Evolutionary conservation across 2,888 invertebrate species (phyloP), one percentile per base, ranked within the genome.

Genomic region (Helleia helle): DNA sequence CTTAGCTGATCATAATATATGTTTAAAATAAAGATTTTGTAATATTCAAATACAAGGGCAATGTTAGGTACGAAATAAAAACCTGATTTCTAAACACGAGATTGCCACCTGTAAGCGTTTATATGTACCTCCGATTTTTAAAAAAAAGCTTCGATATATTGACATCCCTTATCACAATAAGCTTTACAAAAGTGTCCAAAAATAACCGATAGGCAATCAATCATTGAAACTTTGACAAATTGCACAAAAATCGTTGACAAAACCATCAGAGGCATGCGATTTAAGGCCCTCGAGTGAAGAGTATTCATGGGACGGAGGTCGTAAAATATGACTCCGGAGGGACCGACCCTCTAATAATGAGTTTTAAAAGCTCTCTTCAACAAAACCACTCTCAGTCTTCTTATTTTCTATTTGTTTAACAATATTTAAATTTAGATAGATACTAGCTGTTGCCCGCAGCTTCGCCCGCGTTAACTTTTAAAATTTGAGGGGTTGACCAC

Each of bases 261-360:
- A 51, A 52, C 62, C 54, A 62, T 64, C 60, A 65, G 55, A 52
- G 55, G 50, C 65, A 67, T 55, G 54, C 58, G 51, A 53, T 62
- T 58, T 56, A 58, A 59, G 57, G 52, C 62, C 49, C 55, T 56
- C 48, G 49, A 57, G 50, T 48, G 52, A 44, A 47, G 50, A 51
- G 58, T 64, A 68, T 71, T 69, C 69, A 66, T 68, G 52, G 46
- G 54, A 47, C 46, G 47, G 65, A 65, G 65, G 57, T 56, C 59
- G 58, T 74, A 65, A 75, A 71, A 68, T 74, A 75, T 74, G 50
- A 61, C 62, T 50, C 58, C 39, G 52, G 54, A 60, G 71, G 74
- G 71, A 52, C 51, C 58, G 60, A 66, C 70, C 70, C 66, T 59
- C 45, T 49, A 52, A 54, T 56, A 53, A 50, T 48, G 50, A 59